Evolutionary conservation across 35 echinoderm and acorn worm genomes (phyloP).

Genomic region (Heliocidaris tuberculata): DNA sequence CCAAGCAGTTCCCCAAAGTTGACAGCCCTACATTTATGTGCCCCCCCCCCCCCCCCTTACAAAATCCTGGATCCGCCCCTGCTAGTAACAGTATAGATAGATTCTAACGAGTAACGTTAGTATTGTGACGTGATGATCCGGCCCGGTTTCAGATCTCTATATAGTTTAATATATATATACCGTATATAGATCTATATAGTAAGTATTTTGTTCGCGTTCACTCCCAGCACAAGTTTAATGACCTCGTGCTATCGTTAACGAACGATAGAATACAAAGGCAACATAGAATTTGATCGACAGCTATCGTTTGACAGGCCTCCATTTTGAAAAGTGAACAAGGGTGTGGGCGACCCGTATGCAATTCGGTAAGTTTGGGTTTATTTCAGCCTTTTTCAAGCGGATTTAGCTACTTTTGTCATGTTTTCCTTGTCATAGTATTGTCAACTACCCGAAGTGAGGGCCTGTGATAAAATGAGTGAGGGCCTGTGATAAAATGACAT

Average conservation of each 20-base stretch:
- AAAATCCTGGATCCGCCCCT: too few relatives aligned
- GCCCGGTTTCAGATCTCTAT: too few relatives aligned
- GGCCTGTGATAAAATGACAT: too few relatives aligned
- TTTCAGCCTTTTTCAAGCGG: not conserved
- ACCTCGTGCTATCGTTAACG: not conserved
- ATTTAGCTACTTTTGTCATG: not conserved
- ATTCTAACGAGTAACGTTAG: too few relatives aligned
- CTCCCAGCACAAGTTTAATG: not conserved
- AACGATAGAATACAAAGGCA: not conserved
- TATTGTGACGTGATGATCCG: too few relatives aligned
- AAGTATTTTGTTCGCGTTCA: too few relatives aligned
- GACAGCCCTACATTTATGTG: too few relatives aligned
- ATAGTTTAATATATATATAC: too few relatives aligned
- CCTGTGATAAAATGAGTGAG: not conserved
- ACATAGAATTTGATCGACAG: not conserved
- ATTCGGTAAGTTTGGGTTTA: not conserved
- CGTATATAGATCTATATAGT: too few relatives aligned
- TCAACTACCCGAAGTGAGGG: not conserved
- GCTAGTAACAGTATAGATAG: too few relatives aligned
- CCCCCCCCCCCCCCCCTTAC: too few relatives aligned
- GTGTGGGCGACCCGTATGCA: not conserved
- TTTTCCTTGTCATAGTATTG: not conserved
- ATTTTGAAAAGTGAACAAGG: constrained; percentile 37
- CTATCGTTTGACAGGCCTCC: constrained; percentile 15
- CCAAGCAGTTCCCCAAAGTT: too few relatives aligned